Conservation (phyloP, 2,797 vertebrate genomes). For the Pantherophis alleghaniensis region DNA sequence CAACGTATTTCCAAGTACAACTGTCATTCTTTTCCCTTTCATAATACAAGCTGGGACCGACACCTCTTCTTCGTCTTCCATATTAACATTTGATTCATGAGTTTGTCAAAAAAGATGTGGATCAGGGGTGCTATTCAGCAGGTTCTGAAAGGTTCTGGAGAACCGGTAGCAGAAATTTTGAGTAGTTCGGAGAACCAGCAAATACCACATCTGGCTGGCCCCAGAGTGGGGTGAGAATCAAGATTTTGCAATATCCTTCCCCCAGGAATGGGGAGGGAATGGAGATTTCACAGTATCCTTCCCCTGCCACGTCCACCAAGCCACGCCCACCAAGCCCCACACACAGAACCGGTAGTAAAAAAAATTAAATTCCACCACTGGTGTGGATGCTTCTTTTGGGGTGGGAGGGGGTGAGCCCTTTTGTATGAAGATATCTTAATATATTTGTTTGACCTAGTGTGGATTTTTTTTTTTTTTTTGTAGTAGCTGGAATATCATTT, state of each 20-base stretch:
- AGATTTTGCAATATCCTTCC: no score
- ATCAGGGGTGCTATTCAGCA: not conserved
- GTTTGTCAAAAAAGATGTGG: slow-evolving; percentile 2
- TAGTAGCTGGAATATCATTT: slow-evolving; percentile 77
- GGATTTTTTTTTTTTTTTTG: not conserved
- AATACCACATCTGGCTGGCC: no score
- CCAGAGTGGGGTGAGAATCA: no score
- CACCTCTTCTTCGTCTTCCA: slow-evolving; percentile 46
- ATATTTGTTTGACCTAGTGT: slow-evolving; percentile 67
- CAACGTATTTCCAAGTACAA: slow-evolving; percentile 61
- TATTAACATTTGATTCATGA: slow-evolving; percentile 59
- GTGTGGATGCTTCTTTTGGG: slow-evolving; percentile 24
- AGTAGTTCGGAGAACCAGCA: no score
- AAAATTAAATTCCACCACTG: no score
- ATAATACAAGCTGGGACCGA: slow-evolving; percentile 54
- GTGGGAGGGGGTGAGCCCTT: slow-evolving; percentile 55
- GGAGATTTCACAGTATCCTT: no score
- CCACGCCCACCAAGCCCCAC: no score
- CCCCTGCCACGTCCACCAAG: no score
- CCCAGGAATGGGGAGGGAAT: no score
- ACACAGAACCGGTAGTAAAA: no score
- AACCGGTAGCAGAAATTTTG: no score
- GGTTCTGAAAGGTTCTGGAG: no score
- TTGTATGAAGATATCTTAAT: slow-evolving; percentile 73
- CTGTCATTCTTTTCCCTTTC: slow-evolving; percentile 61